Conservation (phyloP, 2,113 vertebrate species). For the Protobothrops flavoviridis region DNA sequence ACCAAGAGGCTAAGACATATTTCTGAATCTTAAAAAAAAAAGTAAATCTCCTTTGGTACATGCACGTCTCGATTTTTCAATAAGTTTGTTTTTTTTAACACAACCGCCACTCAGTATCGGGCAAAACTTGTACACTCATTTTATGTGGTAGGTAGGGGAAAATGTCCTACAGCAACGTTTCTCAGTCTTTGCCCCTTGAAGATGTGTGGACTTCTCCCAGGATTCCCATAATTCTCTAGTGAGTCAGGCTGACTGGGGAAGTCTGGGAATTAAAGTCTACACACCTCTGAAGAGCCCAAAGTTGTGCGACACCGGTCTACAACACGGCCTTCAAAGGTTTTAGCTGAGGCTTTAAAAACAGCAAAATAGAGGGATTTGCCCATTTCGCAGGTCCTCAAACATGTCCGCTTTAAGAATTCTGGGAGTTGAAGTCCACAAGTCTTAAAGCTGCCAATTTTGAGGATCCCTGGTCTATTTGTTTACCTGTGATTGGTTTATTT, state of each 20-base stretch:
- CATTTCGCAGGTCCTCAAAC: neutral
- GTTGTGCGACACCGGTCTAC: neutral
- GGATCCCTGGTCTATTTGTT: too few relatives aligned
- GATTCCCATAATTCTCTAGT: neutral
- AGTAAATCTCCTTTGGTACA: neutral
- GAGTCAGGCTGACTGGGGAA: neutral
- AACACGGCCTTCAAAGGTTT: neutral
- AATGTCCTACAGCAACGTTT: neutral
- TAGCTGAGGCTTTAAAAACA: neutral
- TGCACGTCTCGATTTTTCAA: neutral
- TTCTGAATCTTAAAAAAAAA: neutral
- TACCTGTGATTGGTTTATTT: neutral
- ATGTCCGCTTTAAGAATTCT: too few relatives aligned
- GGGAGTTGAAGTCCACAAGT: too few relatives aligned
- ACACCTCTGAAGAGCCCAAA: neutral
- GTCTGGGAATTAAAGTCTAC: neutral
- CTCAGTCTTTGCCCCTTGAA: neutral
- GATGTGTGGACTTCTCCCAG: neutral
- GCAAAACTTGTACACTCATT: neutral
- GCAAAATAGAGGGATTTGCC: neutral
- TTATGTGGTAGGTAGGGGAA: neutral
- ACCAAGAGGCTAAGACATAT: neutral
- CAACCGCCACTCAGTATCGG: neutral
- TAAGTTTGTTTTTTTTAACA: neutral
- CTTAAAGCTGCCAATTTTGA: fast-evolving